Evolutionary conservation across 2,797 vertebrate species (phyloP), one percentile per base, ranked within the genome.

Genomic region (Sebastes wilsoni): DNA sequence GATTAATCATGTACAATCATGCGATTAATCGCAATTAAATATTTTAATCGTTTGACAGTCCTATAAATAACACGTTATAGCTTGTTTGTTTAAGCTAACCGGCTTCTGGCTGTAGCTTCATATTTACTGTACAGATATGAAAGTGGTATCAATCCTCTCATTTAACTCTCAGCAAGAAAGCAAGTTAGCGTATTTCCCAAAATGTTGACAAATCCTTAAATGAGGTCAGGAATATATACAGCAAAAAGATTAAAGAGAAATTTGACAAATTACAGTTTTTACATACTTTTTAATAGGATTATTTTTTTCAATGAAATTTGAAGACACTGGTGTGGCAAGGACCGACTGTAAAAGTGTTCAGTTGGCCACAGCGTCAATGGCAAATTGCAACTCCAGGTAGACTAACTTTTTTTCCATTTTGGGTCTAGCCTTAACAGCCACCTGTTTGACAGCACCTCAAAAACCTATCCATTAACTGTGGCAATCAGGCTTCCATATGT

Each of bases 401-500:
- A 61, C n/a, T 23, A 55, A 36, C 27, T 27, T 42, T 42, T 73
- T 71, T 16, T 71, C 36, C 11, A 52, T 72, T 36, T 32, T 13
- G 9, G 49, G 8, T 64, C 2, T 1, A 20, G n/a, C 20, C 36
- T 34, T 18, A 14, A 62, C 66, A 78, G 77, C 86, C 89, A 91
- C 87, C 90, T 92, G 89, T 92, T 87, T 91, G 82, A 88, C 79
- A 72, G 71, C 60, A 36, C 73, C 67, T 85, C 58, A 76, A 81
- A 55, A 82, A 82, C 62, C 83, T 69, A 81, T 80, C 75, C 56
- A 81, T 79, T 77, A 87, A 73, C 75, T 9, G 74, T 67, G 75
- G 72, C 82, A 82, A 84, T 88, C 84, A 85, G 79, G 69, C 82
- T 76, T 89, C 92, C 91, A 91, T 93, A 92, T 93, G 91, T 85